phyloP scores from a whole-genome alignment of 2,888 invertebrate species.

The Didymodactylos carnosus region DNA sequence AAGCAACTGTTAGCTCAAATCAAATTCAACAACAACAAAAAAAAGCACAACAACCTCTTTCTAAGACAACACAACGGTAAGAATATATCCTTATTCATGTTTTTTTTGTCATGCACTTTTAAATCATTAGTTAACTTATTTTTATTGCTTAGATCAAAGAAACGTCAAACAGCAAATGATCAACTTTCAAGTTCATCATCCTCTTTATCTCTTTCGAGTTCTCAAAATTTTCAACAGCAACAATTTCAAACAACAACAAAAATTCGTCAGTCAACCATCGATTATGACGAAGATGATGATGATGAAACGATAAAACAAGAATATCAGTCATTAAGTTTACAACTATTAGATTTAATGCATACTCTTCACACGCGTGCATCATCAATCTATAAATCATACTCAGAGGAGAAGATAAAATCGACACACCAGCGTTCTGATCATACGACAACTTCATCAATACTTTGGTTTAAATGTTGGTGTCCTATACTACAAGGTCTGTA shows the following conservation, averaged over 20 bases:
- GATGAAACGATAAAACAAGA: neutral
- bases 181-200: too few species aligned
- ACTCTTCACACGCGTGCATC: constrained; percentile 81
- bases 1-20: constrained; percentile 50
- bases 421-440: constrained; percentile 16
- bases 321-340: constrained; percentile 26
- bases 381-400: constrained; percentile 49
- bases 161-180: too few species aligned
- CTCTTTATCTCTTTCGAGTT: too few species aligned
- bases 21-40: too few species aligned
- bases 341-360: constrained; percentile 80
- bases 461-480: constrained; percentile 90
- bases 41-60: neutral
- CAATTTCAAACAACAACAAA: neutral
- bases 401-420: constrained; percentile 24
- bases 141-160: too few species aligned
- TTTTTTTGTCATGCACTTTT: too few species aligned
- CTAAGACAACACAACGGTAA: too few species aligned
- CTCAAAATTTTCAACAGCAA: too few species aligned
- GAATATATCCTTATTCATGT: too few species aligned
- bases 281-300: neutral
- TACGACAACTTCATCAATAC: constrained; percentile 34
- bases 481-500: constrained; percentile 55
- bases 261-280: neutral
- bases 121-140: too few species aligned